These are phyloP conservation scores for Lamellibrachia luymesi DNA, from an alignment of 1,140 invertebrate genomes.

Conservation along the genomic window DNA sequence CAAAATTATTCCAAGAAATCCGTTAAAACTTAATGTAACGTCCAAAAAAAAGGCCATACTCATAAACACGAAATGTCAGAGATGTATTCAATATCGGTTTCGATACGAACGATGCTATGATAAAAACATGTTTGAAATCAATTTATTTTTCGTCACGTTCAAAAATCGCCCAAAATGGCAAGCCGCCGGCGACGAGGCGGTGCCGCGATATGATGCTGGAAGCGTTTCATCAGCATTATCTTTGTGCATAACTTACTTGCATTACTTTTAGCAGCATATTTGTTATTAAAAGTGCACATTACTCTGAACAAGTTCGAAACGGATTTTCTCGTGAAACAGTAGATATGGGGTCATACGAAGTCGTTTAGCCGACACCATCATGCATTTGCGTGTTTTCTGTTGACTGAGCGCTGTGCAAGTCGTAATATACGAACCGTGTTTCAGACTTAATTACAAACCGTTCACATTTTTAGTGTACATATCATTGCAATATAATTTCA, in stretches of 20 bases:
- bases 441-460: not conserved
- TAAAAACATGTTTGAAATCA: slow-evolving; percentile 1
- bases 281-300: not conserved
- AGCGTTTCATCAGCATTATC: not conserved
- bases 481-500: not conserved
- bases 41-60: not conserved
- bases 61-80: not conserved
- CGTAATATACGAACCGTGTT: slow-evolving; percentile 10
- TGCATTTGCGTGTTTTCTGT: not conserved
- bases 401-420: not conserved
- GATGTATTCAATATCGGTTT: not conserved
- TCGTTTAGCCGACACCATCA: not conserved
- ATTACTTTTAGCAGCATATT: not conserved
- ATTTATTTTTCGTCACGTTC: slow-evolving; percentile 5
- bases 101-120: not conserved
- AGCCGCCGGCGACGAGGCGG: not conserved
- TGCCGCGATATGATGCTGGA: not conserved
- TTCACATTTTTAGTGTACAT: not conserved
- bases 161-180: slow-evolving; percentile 4
- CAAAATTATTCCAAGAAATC: not conserved
- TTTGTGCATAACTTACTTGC: not conserved
- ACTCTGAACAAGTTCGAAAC: not conserved
- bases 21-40: not conserved
- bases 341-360: not conserved
- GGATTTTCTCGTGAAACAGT: not conserved